Conservation (phyloP, 2,797 vertebrate genomes). For the Delichon dasypus region DNA sequence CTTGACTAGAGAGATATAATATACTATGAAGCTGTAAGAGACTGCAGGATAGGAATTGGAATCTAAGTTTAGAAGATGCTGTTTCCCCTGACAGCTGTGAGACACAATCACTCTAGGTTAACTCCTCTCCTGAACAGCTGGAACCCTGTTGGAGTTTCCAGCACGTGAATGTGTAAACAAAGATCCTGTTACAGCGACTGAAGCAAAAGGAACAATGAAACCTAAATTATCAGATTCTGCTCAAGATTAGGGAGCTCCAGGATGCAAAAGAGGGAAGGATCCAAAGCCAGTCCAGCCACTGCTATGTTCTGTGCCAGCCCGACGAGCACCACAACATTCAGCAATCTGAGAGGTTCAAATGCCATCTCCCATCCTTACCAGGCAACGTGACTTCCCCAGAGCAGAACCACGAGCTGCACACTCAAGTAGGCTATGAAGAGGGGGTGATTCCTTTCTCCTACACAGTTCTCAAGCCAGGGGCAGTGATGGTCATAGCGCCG, state of each 20-base stretch:
- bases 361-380: constrained; percentile 80
- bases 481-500: constrained; percentile 96
- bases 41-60: not conserved
- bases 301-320: not conserved
- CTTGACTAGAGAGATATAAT: not conserved
- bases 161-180: not conserved
- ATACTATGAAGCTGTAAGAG: not conserved
- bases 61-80: not conserved
- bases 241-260: not conserved
- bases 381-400: constrained; percentile 86
- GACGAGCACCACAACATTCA: not conserved
- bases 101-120: not conserved
- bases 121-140: not conserved
- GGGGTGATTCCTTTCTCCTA: constrained; percentile 92
- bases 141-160: not conserved
- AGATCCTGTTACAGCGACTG: not conserved
- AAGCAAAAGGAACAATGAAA: not conserved
- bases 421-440: constrained; percentile 88
- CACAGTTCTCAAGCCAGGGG: constrained; percentile 96
- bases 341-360: not conserved
- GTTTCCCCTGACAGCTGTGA: not conserved
- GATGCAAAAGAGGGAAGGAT: not conserved
- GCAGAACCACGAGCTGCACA: constrained; percentile 85
- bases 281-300: not conserved
- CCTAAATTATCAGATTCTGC: not conserved